These are phyloP conservation scores for Drosophila anomelani DNA, from an alignment of 2,888 invertebrate species.

Conservation along the genomic window DNA sequence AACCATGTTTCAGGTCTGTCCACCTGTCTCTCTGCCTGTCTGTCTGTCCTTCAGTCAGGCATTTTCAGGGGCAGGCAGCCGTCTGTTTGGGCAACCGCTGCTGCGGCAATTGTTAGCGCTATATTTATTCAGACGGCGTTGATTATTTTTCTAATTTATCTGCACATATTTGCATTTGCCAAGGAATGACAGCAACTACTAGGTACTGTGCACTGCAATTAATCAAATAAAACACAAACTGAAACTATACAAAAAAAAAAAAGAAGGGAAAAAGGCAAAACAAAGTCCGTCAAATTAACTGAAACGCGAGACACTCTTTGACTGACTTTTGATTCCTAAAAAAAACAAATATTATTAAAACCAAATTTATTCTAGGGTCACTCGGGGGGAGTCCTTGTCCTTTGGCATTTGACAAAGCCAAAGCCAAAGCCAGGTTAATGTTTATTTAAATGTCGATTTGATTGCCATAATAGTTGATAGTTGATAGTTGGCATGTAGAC, in stretches of 20 bases:
- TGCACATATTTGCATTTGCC: constrained; percentile 56
- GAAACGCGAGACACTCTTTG: constrained; percentile 14
- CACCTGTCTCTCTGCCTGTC: constrained; percentile 24
- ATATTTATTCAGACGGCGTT: constrained; percentile 62
- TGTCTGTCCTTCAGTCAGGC: constrained; percentile 28
- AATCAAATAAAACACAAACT: constrained; percentile 33
- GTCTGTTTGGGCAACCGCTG: constrained; percentile 47
- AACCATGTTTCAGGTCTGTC: constrained; percentile 1
- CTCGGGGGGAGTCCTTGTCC: neutral
- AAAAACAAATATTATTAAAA: neutral
- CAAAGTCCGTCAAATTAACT: constrained; percentile 18
- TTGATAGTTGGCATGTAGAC: neutral
- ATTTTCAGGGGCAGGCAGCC: constrained; percentile 1
- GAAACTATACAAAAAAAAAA: constrained; percentile 8
- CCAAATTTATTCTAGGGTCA: neutral
- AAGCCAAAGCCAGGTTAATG: constrained; percentile 4
- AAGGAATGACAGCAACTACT: constrained; percentile 27
- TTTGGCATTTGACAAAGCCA: constrained; percentile 2
- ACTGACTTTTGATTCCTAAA: constrained; percentile 2
- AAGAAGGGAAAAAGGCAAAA: neutral
- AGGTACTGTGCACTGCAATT: constrained; percentile 34
- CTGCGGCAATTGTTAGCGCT: constrained; percentile 58
- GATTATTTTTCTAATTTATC: constrained; percentile 57
- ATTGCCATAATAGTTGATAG: constrained; percentile 9
- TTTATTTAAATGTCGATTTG: constrained; percentile 14